Base-by-base conservation (phyloP, 2,888 invertebrate species). In the Epicampocera succincta region DNA sequence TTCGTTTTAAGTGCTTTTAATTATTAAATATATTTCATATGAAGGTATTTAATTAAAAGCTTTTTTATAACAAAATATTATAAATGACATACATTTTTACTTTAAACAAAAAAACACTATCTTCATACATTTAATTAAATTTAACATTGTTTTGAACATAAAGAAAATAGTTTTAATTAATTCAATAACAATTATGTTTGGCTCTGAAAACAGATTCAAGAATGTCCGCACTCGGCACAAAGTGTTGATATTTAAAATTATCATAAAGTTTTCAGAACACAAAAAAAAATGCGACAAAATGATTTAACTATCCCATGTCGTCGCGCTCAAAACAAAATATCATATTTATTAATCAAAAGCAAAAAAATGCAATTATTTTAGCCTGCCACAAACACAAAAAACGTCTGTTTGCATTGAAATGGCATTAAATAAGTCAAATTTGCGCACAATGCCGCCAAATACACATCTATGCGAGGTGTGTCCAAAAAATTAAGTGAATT, bases 391-490 rank as follows among this genome's bases (percentile, higher is more conserved):
- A 73, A 54, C 2, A 33, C n/a, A 50, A 33, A 33, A 54, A 19
- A 40, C 25, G 58, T 5, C 15, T 25, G 3, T 76, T 15, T 65
- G 76, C 46, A 77, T 77, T 63, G 40, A 63, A 63, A 77, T 77
- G 63, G 15, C 46, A 56, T 58, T 65, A 54, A 71, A 77, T 77
- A 65, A 77, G 77, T 48, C 77, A 77, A 77, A 21, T 56, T 38
- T 54, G 3, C 17, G 3, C 5, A 42, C 11, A 12, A 17, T 19
- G n/a, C 13, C 1, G 15, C 19, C n/a, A n/a, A 52, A 38, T 46
- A 54, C 33, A 44, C 33, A 4, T 33, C 8, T 44, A n/a, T n/a
- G n/a, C n/a, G n/a, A n/a, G n/a, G 12, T 29, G 13, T 3, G 11
- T 19, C 15, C 29, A 33, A 46, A 52, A 5, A 50, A 19, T 54